These are phyloP conservation scores for Cyanoramphus novaezelandiae DNA, from an alignment of 2,113 vertebrate genomes.

Conservation along the genomic window DNA sequence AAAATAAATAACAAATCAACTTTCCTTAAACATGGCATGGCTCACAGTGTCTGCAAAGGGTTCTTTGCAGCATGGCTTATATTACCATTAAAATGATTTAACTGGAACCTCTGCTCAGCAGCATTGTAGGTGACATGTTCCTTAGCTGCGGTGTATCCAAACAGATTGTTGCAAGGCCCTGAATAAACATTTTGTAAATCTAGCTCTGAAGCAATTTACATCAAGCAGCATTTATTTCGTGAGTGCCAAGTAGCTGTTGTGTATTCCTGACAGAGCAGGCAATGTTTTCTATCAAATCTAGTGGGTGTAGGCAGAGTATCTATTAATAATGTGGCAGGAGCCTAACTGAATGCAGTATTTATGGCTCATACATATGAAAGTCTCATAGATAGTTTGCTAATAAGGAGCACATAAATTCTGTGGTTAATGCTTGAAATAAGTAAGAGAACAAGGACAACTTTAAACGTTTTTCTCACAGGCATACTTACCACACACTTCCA, in stretches of 20 bases:
- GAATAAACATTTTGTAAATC: slow-evolving; percentile 72
- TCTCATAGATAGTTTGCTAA: neutral
- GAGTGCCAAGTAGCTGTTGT: slow-evolving; percentile 60
- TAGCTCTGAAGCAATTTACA: slow-evolving; percentile 67
- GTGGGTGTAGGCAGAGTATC: slow-evolving; percentile 51
- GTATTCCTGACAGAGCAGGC: slow-evolving; percentile 39
- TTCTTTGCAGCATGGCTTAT: slow-evolving; percentile 17
- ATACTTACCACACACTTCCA: neutral
- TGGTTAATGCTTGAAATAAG: neutral
- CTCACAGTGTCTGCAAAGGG: neutral
- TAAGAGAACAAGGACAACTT: neutral
- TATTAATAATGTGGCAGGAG: slow-evolving; percentile 52
- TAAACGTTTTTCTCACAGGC: neutral
- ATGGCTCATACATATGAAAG: slow-evolving; percentile 25
- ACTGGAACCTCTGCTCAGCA: slow-evolving; percentile 32
- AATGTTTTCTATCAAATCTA: slow-evolving; percentile 66
- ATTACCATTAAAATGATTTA: slow-evolving; percentile 65
- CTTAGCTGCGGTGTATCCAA: slow-evolving; percentile 66
- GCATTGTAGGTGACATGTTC: slow-evolving; percentile 51
- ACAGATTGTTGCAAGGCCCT: slow-evolving; percentile 55
- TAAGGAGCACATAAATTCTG: neutral
- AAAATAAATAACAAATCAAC: neutral
- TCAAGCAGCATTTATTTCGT: slow-evolving; percentile 71
- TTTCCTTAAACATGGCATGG: neutral
- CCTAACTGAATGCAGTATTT: slow-evolving; percentile 61